Evolutionary conservation across 2,888 invertebrate genomes (phyloP).

Genomic region (Autographa gamma): DNA sequence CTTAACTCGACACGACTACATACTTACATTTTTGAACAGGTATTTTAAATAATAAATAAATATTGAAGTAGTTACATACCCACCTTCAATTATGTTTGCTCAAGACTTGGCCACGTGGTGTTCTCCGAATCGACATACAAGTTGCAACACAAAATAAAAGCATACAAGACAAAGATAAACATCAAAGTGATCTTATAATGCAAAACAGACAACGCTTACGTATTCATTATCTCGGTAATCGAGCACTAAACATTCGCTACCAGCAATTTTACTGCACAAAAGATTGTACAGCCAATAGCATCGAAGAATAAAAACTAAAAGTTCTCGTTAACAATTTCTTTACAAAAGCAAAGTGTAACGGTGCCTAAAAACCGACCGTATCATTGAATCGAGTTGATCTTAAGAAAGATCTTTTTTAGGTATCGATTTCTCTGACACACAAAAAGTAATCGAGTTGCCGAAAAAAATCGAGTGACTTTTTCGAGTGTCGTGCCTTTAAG

Average conservation of each 20-base stretch:
- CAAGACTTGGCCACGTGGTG: background rate
- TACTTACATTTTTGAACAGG: too few species aligned
- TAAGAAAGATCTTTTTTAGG: conserved; percentile 61
- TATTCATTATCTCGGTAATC: conserved; percentile 35
- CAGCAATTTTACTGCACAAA: conserved; percentile 36
- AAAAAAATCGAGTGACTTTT: conserved; percentile 54
- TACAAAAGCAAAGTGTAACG: conserved; percentile 57
- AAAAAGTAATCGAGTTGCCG: conserved; percentile 71
- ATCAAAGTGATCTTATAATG: conserved; percentile 20
- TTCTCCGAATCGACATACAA: background rate
- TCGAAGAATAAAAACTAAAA: conserved; percentile 35
- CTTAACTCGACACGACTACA: background rate
- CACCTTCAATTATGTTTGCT: background rate
- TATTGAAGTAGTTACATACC: too few species aligned
- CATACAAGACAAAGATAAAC: conserved; percentile 25
- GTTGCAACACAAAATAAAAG: conserved; percentile 6
- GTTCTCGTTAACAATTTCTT: conserved; percentile 36
- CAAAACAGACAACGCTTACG: conserved; percentile 18
- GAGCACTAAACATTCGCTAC: conserved; percentile 33
- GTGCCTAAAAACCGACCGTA: conserved; percentile 58
- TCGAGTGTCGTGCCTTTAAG: conserved; percentile 41
- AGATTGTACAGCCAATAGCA: conserved; percentile 33
- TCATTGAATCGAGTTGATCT: conserved; percentile 64
- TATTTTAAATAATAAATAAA: too few species aligned
- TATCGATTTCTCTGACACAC: conserved; percentile 72